A percentile compares a stretch with the other conserved stretches of the same genome.
These are phyloP conservation scores for Aplochiton taeniatus DNA, from an alignment of 2,797 vertebrate genomes.

Conservation along the genomic window DNA sequence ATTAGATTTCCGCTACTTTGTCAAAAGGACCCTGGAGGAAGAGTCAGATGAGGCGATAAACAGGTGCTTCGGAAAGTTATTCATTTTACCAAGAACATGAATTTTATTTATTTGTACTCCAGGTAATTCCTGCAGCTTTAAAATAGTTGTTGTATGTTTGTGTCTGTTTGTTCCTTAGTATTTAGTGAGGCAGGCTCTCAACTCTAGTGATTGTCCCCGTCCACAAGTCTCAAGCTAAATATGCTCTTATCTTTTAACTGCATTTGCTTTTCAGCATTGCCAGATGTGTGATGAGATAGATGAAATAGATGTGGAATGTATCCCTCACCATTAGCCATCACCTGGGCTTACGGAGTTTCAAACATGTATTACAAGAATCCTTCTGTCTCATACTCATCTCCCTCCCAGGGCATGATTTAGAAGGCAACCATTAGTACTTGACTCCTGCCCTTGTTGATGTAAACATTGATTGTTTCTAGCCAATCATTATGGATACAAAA, in stretches of 20 bases:
- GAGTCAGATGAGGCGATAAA: slow-evolving; percentile 41
- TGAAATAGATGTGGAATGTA: slow-evolving; percentile 18
- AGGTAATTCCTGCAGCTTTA: slow-evolving; percentile 28
- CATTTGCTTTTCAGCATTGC: slow-evolving; percentile 11
- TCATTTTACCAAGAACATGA: slow-evolving; percentile 34
- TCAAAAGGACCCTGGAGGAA: slow-evolving; percentile 46
- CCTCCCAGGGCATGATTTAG: slow-evolving; percentile 14
- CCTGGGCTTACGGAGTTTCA: too few relatives aligned
- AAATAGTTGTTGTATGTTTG: slow-evolving; percentile 17
- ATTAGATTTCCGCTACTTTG: slow-evolving; percentile 53
- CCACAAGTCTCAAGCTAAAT: neutral
- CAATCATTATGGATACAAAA: slow-evolving; percentile 54
- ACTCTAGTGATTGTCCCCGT: neutral
- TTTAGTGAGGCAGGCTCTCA: slow-evolving; percentile 16
- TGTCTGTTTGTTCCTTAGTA: slow-evolving; percentile 11
- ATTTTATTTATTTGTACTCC: slow-evolving; percentile 46
- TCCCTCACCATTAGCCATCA: slow-evolving; percentile 24
- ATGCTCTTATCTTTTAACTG: slow-evolving; percentile 3
- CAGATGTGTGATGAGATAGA: slow-evolving; percentile 8
- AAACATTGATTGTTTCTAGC: slow-evolving; percentile 57
- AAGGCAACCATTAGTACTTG: slow-evolving; percentile 33
- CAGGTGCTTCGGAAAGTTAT: slow-evolving; percentile 34
- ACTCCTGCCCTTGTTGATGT: slow-evolving; percentile 46
- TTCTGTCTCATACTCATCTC: slow-evolving; percentile 7
- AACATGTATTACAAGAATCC: neutral